Percentiles rank a stretch among this genome's conserved stretches.
Conservation (phyloP, 2,113 vertebrate genomes). For the Pristiophorus japonicus region DNA sequence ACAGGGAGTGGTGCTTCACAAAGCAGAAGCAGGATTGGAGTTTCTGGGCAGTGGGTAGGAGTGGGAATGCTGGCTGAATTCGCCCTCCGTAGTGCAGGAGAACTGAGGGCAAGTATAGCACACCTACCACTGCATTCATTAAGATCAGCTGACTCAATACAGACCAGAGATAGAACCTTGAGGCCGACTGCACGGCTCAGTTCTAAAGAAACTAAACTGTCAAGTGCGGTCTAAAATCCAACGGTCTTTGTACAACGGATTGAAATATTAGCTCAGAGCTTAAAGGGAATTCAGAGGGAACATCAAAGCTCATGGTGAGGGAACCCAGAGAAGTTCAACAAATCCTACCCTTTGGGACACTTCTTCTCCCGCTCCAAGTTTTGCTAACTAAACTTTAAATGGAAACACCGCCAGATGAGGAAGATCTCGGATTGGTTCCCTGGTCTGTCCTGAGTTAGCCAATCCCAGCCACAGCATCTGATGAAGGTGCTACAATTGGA, state of each 20-base stretch:
- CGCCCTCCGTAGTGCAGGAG: background rate
- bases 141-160: too few relatives aligned
- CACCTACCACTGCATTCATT: background rate
- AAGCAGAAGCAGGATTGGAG: background rate
- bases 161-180: too few relatives aligned
- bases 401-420: background rate
- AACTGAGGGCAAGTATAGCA: background rate
- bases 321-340: background rate
- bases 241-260: background rate
- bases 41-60: background rate
- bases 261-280: background rate
- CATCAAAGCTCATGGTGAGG: background rate
- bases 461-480: too few relatives aligned
- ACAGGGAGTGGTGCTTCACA: background rate
- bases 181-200: too few relatives aligned
- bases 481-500: background rate
- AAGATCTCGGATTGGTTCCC: background rate
- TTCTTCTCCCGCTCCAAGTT: background rate
- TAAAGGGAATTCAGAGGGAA: background rate
- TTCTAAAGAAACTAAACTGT: too few relatives aligned
- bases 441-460: background rate
- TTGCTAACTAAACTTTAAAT: background rate
- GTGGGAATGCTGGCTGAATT: background rate
- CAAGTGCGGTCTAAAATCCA: background rate
- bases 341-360: background rate